Percentiles rank a stretch among this genome's conserved stretches.
These are phyloP conservation scores for Drosophila repletoides DNA, from an alignment of 1,140 invertebrate species.

Conservation along the genomic window DNA sequence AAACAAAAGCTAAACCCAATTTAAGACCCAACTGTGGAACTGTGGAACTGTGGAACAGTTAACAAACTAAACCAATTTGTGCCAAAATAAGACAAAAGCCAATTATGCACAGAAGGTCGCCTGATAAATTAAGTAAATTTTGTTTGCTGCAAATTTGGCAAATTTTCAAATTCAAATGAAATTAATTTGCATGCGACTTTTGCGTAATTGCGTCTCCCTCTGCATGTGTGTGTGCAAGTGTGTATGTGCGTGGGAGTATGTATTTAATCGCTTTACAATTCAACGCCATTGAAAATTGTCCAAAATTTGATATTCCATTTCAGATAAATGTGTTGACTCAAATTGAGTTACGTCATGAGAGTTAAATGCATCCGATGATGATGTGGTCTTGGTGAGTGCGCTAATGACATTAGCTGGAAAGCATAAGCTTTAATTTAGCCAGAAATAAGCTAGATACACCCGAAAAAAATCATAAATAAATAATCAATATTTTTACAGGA, in stretches of 20 bases:
- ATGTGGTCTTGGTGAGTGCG: background rate
- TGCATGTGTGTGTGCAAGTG: background rate
- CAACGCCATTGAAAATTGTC: constrained; percentile 2
- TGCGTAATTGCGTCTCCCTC: constrained; percentile 3
- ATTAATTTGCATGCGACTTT: constrained; percentile 14
- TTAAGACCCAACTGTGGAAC: too few relatives aligned
- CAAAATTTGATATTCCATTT: constrained; percentile 33
- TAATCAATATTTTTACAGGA: too few relatives aligned
- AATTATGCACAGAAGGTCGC: constrained; percentile 21
- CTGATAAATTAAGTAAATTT: constrained; percentile 8
- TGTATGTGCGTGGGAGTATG: background rate
- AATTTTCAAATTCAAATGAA: constrained; percentile 21
- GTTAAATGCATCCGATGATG: background rate
- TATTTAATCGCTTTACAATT: constrained; percentile 17
- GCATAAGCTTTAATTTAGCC: too few relatives aligned
- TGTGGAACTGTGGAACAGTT: background rate
- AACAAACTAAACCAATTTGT: constrained; percentile 9
- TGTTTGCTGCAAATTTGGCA: constrained; percentile 16
- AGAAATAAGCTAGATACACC: too few relatives aligned
- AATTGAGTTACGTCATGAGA: constrained; percentile 11
- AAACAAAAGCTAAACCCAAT: background rate
- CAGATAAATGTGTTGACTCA: constrained; percentile 15
- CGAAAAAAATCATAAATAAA: too few relatives aligned
- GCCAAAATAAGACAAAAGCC: background rate
- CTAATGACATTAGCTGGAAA: background rate